phyloP scores from a whole-genome alignment of 2,113 vertebrate genomes.

The Centropus unirufus region DNA sequence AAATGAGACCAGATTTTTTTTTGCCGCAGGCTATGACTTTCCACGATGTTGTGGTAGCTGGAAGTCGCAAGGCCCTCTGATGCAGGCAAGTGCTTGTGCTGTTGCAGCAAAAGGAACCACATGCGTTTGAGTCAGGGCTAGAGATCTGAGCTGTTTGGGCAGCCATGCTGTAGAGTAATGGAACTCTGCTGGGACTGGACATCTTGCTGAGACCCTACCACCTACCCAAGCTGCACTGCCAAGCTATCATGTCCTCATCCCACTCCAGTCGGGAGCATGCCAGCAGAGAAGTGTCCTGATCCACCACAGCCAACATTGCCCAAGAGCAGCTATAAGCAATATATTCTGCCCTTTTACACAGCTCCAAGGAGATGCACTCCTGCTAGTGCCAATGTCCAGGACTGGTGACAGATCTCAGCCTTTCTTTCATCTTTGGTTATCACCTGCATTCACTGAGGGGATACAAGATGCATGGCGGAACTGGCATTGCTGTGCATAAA shows the following conservation, averaged over 20 bases:
- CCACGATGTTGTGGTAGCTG: neutral
- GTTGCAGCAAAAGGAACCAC: neutral
- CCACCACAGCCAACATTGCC: neutral
- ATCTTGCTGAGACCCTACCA: neutral
- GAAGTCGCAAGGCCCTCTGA: neutral
- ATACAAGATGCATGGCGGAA: neutral
- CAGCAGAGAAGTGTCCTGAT: neutral
- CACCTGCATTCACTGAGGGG: neutral
- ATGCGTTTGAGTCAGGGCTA: accelerated
- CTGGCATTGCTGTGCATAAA: neutral
- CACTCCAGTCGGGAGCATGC: neutral
- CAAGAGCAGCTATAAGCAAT: neutral
- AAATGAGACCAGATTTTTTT: neutral
- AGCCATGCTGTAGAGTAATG: neutral
- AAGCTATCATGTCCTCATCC: neutral
- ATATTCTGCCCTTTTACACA: neutral
- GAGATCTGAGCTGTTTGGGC: neutral
- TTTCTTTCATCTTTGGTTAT: neutral
- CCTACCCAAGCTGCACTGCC: neutral
- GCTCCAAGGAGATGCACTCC: neutral
- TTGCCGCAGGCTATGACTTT: constrained; percentile 15
- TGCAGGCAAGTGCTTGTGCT: neutral
- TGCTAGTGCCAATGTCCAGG: neutral
- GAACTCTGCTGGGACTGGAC: neutral
- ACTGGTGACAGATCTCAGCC: neutral